phyloP scores from a whole-genome alignment of 1,140 invertebrate species.

The Cydia amplana region DNA sequence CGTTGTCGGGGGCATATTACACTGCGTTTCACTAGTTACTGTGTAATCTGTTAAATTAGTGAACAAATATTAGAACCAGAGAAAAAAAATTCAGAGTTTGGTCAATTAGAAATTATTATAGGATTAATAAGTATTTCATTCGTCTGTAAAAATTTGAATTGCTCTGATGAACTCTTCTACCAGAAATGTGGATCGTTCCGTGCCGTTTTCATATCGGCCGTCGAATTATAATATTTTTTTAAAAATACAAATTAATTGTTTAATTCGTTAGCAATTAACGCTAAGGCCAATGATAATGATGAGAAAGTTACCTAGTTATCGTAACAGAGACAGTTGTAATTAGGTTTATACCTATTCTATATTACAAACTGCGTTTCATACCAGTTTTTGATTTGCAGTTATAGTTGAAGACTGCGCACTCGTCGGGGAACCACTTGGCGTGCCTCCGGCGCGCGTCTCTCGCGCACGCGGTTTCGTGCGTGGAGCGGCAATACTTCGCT shows the following conservation, averaged over 20 bases:
- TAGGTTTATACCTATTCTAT: too few species aligned
- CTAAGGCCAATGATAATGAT: too few species aligned
- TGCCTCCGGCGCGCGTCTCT: constrained; percentile 44
- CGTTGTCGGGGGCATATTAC: not conserved
- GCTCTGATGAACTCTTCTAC: too few species aligned
- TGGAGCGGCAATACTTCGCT: constrained; percentile 46
- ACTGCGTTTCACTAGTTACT: constrained; percentile 5
- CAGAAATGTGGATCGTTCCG: too few species aligned
- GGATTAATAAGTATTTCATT: not conserved
- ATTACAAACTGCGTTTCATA: not conserved
- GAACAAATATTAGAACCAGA: not conserved
- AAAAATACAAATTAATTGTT: too few species aligned
- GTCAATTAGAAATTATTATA: not conserved
- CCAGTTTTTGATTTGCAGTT: constrained; percentile 52
- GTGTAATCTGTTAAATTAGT: constrained; percentile 50
- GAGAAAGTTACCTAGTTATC: too few species aligned
- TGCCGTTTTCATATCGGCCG: too few species aligned
- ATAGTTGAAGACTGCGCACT: constrained; percentile 52
- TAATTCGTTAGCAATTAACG: too few species aligned
- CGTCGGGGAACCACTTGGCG: constrained; percentile 42
- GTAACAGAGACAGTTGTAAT: too few species aligned
- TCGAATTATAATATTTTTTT: too few species aligned
- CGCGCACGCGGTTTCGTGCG: constrained; percentile 42
- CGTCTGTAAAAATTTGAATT: too few species aligned
- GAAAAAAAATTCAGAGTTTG: not conserved